Base-by-base conservation (phyloP, 1,140 invertebrate genomes). In the Pseudomyrmex flavicornis region DNA sequence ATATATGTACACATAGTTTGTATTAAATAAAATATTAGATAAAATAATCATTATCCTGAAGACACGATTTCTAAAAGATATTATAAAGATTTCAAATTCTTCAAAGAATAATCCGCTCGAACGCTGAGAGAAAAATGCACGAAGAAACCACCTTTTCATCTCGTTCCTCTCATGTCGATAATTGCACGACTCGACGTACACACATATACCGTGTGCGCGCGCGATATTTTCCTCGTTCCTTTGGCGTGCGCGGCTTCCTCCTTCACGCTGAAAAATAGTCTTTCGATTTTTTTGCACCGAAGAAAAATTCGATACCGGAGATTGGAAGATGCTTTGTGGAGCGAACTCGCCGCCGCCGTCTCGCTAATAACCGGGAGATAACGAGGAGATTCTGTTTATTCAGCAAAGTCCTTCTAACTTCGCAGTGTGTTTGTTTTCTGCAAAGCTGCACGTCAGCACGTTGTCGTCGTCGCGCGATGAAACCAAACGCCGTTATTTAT, bases 331-430 rank as follows among this genome's bases (percentile, higher is more conserved):
- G 26, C 65, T 79, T 70, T 70, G 76, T 70, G 66, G 12, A 61
- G 68, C 54, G 66, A 35, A 70, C 44, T 61, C 13, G 22, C 44
- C 44, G 22, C 44, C 44, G 15, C 15, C 22, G 44, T 79, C 76
- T 70, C 76, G 54, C 66, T 80, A 80, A 80, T 80, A 80, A 80
- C 76, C 66, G 66, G 44, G 66, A 72, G 54, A 50, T 70, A 72
- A 70, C 66, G 59, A 80, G 66, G 44, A 80, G 76, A 72, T 80
- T 80, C 54, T 70, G 76, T 80, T 80, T 80, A 80, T 80, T 80
- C 66, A 72, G 54, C 66, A 2, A 8, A 70, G 17, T 79, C 65
- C 13, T 65, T 48, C 12, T 10, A 35, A 59, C 54, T 22, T 59
- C n/a, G 22, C 35, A n/a, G 22, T 54, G 46, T 13, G 52, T 44